A percentile compares a stretch with the other conserved stretches of the same genome.
phyloP scores from a whole-genome alignment of 35 echinoderm and acorn worm species.

The Ophioderma brevispina region DNA sequence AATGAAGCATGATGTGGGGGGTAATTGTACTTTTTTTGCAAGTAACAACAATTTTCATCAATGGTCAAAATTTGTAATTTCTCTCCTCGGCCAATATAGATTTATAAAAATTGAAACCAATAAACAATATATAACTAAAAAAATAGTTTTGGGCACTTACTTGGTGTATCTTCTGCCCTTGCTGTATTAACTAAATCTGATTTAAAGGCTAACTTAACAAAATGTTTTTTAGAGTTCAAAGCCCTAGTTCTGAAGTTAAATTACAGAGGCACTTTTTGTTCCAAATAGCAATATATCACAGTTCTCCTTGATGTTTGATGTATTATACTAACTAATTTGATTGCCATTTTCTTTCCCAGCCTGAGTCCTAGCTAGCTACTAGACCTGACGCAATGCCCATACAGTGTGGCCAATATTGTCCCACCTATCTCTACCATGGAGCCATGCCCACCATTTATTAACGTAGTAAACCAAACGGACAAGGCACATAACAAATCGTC shows the following conservation, averaged over 20 bases:
- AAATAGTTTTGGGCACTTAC: too few relatives aligned
- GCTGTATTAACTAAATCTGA: neutral
- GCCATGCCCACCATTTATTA: constrained; percentile 91
- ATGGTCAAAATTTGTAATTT: too few relatives aligned
- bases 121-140: too few relatives aligned
- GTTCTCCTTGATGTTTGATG: neutral
- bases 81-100: too few relatives aligned
- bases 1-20: too few relatives aligned
- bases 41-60: too few relatives aligned
- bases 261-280: neutral
- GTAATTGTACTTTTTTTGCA: too few relatives aligned
- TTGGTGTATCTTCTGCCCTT: too few relatives aligned
- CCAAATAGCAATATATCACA: neutral
- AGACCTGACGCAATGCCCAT: constrained; percentile 96
- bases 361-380: constrained; percentile 97
- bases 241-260: neutral
- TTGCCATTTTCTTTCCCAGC: constrained; percentile 47
- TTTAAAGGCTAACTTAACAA: neutral
- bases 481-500: too few relatives aligned
- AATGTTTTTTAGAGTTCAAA: neutral
- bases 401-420: constrained; percentile 96
- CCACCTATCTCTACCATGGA: constrained; percentile 85
- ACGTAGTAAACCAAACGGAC: constrained; percentile 82
- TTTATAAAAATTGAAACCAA: too few relatives aligned
- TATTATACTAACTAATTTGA: neutral